phyloP scores from a whole-genome alignment of 2,888 invertebrate genomes.

The Peribatodes rhomboidaria region DNA sequence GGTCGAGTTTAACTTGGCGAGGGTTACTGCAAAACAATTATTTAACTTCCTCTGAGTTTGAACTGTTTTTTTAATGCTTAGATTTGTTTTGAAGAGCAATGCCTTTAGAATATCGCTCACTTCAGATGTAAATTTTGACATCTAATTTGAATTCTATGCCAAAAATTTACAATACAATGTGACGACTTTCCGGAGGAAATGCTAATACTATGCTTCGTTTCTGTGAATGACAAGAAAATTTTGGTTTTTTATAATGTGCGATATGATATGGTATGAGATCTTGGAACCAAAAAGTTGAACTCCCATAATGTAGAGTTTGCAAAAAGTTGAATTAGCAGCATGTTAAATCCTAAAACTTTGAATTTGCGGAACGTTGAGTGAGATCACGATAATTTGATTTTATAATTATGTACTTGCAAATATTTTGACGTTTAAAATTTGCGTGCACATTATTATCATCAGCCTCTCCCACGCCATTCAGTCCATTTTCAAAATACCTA shows the following conservation, averaged over 20 bases:
- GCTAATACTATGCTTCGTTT: neutral
- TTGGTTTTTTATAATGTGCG: neutral
- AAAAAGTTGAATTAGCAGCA: too few species aligned
- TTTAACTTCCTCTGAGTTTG: neutral
- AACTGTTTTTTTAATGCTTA: neutral
- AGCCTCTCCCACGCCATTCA: too few species aligned
- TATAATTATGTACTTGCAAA: too few species aligned
- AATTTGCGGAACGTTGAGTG: too few species aligned
- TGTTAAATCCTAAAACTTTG: too few species aligned
- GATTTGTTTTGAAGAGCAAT: neutral
- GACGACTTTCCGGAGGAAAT: neutral
- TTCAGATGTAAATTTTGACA: neutral
- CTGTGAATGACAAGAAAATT: neutral
- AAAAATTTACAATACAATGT: neutral
- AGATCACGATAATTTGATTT: neutral
- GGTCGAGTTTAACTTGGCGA: conserved; percentile 59
- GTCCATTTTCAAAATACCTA: too few species aligned
- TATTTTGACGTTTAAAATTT: too few species aligned
- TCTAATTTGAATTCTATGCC: neutral
- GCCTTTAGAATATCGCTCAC: neutral
- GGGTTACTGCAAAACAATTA: conserved; percentile 12
- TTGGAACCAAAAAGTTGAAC: too few species aligned
- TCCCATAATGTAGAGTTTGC: too few species aligned
- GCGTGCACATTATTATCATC: too few species aligned
- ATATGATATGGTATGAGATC: neutral